Conservation (phyloP, 2,797 vertebrate genomes). For the Selene dorsalis region DNA sequence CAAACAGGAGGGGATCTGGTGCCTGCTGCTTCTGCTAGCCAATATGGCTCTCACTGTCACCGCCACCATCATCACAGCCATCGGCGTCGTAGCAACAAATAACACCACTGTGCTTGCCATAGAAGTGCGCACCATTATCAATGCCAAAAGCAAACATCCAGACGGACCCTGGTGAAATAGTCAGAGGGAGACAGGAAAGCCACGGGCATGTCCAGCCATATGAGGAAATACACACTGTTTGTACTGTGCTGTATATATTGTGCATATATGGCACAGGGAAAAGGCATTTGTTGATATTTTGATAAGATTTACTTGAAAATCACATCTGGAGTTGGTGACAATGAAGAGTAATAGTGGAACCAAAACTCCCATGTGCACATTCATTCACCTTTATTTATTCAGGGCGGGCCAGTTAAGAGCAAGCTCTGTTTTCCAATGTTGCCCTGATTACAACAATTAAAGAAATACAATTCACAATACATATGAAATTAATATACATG, state of each 20-base stretch:
- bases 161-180: conserved; percentile 35
- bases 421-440: no score
- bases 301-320: background rate
- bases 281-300: background rate
- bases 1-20: conserved; percentile 79
- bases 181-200: conserved; percentile 1
- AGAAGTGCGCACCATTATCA: conserved; percentile 19
- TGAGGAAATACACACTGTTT: background rate
- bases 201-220: conserved; percentile 14
- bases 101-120: conserved; percentile 70
- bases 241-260: background rate
- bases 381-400: no score
- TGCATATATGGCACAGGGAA: background rate
- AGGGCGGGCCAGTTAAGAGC: no score
- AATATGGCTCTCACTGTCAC: conserved; percentile 77
- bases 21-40: conserved; percentile 76
- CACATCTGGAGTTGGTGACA: conserved; percentile 1
- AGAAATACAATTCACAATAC: no score
- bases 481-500: no score
- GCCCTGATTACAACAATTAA: no score
- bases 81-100: conserved; percentile 71
- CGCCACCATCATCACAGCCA: conserved; percentile 74
- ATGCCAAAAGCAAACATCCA: conserved; percentile 68
- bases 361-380: no score
- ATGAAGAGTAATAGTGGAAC: background rate